These are phyloP conservation scores for Phenganax stokvisi DNA, from an alignment of 92 coral and sea anemone genomes.

Conservation along the genomic window DNA sequence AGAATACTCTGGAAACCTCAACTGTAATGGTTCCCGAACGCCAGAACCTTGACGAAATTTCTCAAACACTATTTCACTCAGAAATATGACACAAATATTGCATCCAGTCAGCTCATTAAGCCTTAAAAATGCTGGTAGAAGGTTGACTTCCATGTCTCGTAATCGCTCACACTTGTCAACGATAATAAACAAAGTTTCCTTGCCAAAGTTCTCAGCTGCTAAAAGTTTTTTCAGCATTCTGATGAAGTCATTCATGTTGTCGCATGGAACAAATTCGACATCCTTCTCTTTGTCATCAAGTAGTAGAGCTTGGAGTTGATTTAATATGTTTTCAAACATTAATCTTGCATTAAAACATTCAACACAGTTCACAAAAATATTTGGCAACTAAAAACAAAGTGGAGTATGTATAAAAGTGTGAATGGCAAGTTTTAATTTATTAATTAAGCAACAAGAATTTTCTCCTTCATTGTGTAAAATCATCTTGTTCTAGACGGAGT, in stretches of 20 bases:
- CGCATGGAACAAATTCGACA: conserved; percentile 54
- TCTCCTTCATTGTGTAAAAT: no score
- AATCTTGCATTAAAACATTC: conserved; percentile 76
- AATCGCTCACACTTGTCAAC: conserved; percentile 89
- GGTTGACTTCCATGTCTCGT: conserved; percentile 75
- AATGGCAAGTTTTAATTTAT: not conserved
- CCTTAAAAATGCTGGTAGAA: conserved; percentile 70
- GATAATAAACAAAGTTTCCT: conserved; percentile 70
- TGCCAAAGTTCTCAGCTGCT: conserved; percentile 37
- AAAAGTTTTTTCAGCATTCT: conserved; percentile 56
- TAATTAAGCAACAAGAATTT: no score
- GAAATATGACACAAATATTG: conserved; percentile 74
- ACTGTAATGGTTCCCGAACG: conserved; percentile 61
- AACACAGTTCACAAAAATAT: conserved; percentile 71
- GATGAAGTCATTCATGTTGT: conserved; percentile 81
- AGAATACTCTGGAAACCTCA: conserved; percentile 79
- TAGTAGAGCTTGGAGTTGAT: conserved; percentile 45
- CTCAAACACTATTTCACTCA: conserved; percentile 84
- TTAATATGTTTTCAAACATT: conserved; percentile 68
- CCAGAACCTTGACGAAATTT: conserved; percentile 92
- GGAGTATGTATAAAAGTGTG: not conserved
- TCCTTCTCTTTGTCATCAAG: conserved; percentile 37
- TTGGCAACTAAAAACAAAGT: conserved; percentile 59
- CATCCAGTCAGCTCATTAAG: conserved; percentile 73
- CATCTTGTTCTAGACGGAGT: no score